A percentile compares a stretch with the other conserved stretches of the same genome.
These are phyloP conservation scores for Myathropa florea DNA, from an alignment of 2,888 invertebrate species.

Conservation along the genomic window DNA sequence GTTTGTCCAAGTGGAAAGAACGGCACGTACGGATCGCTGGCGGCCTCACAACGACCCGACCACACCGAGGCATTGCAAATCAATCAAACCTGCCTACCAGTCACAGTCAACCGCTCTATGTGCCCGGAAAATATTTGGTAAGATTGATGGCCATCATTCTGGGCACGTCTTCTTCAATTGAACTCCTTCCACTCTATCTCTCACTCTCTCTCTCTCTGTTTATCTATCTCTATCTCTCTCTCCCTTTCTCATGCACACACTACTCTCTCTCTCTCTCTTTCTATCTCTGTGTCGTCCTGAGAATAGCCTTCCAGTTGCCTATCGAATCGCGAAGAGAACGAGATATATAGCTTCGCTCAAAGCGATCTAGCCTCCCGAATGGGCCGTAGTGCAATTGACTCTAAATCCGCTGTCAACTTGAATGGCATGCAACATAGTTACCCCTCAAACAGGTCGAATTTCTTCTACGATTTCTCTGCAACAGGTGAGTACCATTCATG, in stretches of 20 bases:
- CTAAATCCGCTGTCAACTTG: conserved; percentile 84
- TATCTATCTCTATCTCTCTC: neutral
- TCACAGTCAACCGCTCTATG: conserved; percentile 92
- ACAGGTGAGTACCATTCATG: conserved; percentile 76
- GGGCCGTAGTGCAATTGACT: conserved; percentile 82
- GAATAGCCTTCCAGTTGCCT: conserved; percentile 93
- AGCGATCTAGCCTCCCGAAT: conserved; percentile 92
- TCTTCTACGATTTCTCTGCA: conserved; percentile 81
- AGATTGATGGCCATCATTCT: conserved; percentile 78
- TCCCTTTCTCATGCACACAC: neutral
- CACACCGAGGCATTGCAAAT: conserved; percentile 76
- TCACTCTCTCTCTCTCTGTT: neutral
- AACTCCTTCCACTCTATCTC: neutral
- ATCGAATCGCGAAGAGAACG: conserved; percentile 94
- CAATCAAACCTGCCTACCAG: conserved; percentile 87
- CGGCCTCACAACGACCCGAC: conserved; percentile 78
- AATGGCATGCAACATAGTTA: conserved; percentile 80
- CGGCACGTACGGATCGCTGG: conserved; percentile 81
- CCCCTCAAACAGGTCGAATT: conserved; percentile 79
- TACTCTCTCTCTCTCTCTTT: neutral
- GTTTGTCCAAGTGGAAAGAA: conserved; percentile 83
- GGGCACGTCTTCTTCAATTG: neutral
- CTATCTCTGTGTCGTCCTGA: neutral
- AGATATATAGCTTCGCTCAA: conserved; percentile 93
- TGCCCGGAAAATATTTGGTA: conserved; percentile 95